Conservation (phyloP, 2,797 vertebrate species). For the Siniperca obscura region DNA sequence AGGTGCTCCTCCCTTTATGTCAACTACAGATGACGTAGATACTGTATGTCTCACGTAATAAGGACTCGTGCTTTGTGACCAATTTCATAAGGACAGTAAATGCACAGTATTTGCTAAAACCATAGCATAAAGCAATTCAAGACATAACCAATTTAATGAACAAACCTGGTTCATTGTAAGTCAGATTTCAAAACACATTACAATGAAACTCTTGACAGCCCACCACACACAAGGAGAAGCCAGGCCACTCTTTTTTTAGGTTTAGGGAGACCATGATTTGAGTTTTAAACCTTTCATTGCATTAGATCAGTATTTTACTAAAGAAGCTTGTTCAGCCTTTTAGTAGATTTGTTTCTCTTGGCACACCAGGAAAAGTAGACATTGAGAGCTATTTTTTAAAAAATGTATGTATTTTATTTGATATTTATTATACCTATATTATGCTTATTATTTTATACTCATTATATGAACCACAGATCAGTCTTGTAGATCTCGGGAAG, state of each 20-base stretch:
- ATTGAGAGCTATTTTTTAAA: not conserved
- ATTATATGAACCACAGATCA: not conserved
- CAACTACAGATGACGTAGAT: not conserved
- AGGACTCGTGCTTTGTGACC: not conserved
- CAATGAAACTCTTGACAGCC: not conserved
- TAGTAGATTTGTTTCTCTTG: slow-evolving; percentile 1
- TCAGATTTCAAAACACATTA: not conserved
- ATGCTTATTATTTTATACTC: not conserved
- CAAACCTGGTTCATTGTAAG: not conserved
- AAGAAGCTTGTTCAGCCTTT: not conserved
- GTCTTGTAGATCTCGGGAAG: not conserved
- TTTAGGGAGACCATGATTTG: not conserved
- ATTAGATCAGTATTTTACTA: not conserved
- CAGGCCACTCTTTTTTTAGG: not conserved
- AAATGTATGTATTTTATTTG: not conserved
- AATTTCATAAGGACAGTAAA: not conserved
- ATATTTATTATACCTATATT: not conserved
- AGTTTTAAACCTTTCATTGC: not conserved
- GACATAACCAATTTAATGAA: too few species aligned
- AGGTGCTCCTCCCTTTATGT: slow-evolving; percentile 11
- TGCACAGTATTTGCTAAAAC: not conserved
- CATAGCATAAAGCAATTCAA: not conserved
- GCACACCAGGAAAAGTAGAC: not conserved
- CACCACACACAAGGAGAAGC: not conserved
- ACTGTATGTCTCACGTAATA: not conserved